These are phyloP conservation scores for Drosophila tani DNA, from an alignment of 1,140 invertebrate species.

Conservation along the genomic window DNA sequence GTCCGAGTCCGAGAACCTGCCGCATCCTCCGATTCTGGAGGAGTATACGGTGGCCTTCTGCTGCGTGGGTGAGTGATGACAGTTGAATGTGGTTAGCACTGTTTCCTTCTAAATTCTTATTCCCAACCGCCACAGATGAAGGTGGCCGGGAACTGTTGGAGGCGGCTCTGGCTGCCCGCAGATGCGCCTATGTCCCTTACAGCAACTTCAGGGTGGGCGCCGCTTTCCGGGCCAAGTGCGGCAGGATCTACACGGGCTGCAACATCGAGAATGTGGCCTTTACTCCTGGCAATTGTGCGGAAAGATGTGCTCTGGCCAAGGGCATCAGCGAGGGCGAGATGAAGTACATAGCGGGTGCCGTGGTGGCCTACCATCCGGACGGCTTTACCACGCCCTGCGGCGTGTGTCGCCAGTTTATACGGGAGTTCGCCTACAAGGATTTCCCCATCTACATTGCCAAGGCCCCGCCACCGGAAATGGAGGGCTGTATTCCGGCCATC, in stretches of 20 bases:
- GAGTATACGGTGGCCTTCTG: conserved; percentile 57
- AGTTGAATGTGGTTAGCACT: too few relatives aligned
- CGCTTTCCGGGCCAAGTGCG: conserved; percentile 91
- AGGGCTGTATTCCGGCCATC: conserved; percentile 32
- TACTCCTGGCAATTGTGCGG: conserved; percentile 94
- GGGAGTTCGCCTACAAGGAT: conserved; percentile 89
- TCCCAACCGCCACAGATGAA: conserved; percentile 83
- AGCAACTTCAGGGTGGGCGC: conserved; percentile 97
- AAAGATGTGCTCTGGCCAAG: conserved; percentile 93
- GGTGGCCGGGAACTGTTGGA: conserved; percentile 88
- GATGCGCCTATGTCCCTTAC: conserved; percentile 93
- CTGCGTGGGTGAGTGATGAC: conserved; percentile 35
- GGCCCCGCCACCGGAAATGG: conserved; percentile 69
- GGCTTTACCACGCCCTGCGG: conserved; percentile 94
- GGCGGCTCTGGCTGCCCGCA: conserved; percentile 87
- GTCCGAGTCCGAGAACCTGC: conserved; percentile 35
- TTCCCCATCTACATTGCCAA: conserved; percentile 89
- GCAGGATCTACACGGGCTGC: conserved; percentile 89
- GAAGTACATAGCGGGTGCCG: conserved; percentile 91
- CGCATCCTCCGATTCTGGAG: conserved; percentile 40
- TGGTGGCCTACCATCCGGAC: conserved; percentile 89
- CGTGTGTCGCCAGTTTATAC: conserved; percentile 94
- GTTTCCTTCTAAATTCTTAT: not conserved
- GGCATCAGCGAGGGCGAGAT: conserved; percentile 94
- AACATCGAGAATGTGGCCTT: conserved; percentile 97